These are phyloP conservation scores for Deilephila elpenor DNA, from an alignment of 2,888 invertebrate species.

Conservation along the genomic window DNA sequence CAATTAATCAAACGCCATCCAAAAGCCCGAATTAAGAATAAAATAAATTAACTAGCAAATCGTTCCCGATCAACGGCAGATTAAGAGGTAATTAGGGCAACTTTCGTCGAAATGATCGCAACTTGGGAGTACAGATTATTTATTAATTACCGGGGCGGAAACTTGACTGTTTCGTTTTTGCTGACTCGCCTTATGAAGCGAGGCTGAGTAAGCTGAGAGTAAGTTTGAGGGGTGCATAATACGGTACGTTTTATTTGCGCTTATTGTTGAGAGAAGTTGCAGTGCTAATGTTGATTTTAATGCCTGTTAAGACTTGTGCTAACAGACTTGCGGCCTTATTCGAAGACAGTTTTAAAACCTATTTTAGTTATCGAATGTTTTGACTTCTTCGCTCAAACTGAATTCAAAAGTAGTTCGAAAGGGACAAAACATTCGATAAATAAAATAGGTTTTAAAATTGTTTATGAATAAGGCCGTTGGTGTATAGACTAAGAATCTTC, in stretches of 20 bases:
- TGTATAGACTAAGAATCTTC: too few relatives aligned
- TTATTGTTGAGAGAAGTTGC: neutral
- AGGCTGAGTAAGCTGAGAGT: neutral
- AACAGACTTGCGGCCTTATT: too few relatives aligned
- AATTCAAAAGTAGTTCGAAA: too few relatives aligned
- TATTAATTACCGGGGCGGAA: slow-evolving; percentile 46
- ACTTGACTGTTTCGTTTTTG: slow-evolving; percentile 22
- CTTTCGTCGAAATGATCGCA: slow-evolving; percentile 50
- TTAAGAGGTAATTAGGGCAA: slow-evolving; percentile 56
- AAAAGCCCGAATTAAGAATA: slow-evolving; percentile 47
- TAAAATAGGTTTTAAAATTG: too few relatives aligned
- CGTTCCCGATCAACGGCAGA: slow-evolving; percentile 51
- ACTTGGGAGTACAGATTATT: slow-evolving; percentile 49
- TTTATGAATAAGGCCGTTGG: too few relatives aligned
- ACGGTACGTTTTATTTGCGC: neutral
- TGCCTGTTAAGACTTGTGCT: too few relatives aligned
- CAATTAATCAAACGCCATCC: slow-evolving; percentile 29
- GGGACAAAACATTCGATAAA: too few relatives aligned
- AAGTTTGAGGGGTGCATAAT: neutral
- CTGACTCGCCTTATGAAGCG: slow-evolving; percentile 8
- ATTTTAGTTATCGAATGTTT: too few relatives aligned
- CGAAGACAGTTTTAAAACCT: too few relatives aligned
- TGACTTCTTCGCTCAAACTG: too few relatives aligned
- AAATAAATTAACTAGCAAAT: slow-evolving; percentile 55
- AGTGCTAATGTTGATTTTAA: neutral